A percentile compares a stretch with the other conserved stretches of the same genome.
Evolutionary conservation across 2,888 invertebrate genomes (phyloP).

Genomic region (Salticus scenicus): DNA sequence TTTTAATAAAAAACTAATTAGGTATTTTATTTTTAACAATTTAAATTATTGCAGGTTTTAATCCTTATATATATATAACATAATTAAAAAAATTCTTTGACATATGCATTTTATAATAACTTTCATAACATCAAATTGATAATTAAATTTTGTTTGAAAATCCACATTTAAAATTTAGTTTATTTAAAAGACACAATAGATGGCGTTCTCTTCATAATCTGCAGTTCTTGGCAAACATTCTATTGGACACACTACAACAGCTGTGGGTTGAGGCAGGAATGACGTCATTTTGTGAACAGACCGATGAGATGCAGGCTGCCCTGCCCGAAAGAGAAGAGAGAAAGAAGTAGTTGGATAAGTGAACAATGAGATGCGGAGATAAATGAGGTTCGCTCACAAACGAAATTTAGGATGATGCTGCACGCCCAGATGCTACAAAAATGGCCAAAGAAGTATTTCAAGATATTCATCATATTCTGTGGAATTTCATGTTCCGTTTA

Average conservation of each 20-base stretch:
- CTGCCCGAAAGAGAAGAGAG: background rate
- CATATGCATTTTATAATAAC: too few species aligned
- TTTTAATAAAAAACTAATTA: too few species aligned
- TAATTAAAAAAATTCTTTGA: too few species aligned
- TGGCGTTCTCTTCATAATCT: background rate
- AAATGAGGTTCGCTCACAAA: background rate
- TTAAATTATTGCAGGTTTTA: too few species aligned
- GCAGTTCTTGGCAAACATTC: background rate
- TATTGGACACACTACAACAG: slow-evolving; percentile 45
- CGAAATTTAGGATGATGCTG: background rate
- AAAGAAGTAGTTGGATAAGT: background rate
- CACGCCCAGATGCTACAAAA: background rate
- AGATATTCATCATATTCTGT: background rate
- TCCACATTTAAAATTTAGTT: too few species aligned
- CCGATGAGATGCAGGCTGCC: background rate
- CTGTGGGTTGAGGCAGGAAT: slow-evolving; percentile 35
- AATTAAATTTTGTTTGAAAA: too few species aligned
- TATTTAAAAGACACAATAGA: background rate
- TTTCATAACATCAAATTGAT: too few species aligned
- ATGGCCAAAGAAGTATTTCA: background rate
- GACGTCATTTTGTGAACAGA: slow-evolving; percentile 40
- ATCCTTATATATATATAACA: too few species aligned
- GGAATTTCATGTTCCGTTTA: background rate
- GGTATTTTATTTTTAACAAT: too few species aligned
- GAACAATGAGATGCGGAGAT: slow-evolving; percentile 8